These are phyloP conservation scores for Petrolisthes manimaculis DNA, from an alignment of 2,888 invertebrate genomes.

Conservation along the genomic window DNA sequence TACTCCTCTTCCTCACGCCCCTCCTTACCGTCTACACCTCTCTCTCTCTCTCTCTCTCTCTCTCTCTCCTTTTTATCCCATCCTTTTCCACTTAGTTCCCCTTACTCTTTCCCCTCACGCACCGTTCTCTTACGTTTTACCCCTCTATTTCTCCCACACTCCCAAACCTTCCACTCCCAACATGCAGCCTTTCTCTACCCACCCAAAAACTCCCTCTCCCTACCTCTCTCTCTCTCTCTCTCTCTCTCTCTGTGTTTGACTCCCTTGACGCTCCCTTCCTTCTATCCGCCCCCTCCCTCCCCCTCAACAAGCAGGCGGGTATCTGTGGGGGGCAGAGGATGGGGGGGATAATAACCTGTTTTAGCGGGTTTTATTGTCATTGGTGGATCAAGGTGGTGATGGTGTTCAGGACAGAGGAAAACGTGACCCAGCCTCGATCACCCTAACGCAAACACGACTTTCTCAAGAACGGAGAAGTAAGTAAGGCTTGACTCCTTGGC, in stretches of 20 bases:
- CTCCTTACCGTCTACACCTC: neutral
- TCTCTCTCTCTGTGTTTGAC: neutral
- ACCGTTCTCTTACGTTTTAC: too few relatives aligned
- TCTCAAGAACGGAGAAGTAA: too few relatives aligned
- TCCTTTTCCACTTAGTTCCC: too few relatives aligned
- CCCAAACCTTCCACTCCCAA: too few relatives aligned
- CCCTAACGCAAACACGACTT: too few relatives aligned
- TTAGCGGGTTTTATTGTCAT: neutral
- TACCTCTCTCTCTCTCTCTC: neutral
- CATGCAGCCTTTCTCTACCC: too few relatives aligned
- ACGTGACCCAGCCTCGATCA: neutral
- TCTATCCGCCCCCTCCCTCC: neutral
- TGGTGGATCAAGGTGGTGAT: neutral
- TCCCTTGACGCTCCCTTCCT: neutral
- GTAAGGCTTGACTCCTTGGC: too few relatives aligned
- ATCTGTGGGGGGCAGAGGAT: too few relatives aligned
- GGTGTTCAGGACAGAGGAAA: neutral
- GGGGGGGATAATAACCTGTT: constrained; percentile 1
- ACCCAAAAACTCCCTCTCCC: too few relatives aligned
- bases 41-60: neutral
- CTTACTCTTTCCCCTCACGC: too few relatives aligned
- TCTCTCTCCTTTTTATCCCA: too few relatives aligned
- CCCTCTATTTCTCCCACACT: too few relatives aligned
- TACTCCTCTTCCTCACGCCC: neutral
- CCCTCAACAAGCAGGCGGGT: neutral